Evolutionary conservation across 2,888 invertebrate genomes (phyloP).

Genomic region (Drosophila yooni): DNA sequence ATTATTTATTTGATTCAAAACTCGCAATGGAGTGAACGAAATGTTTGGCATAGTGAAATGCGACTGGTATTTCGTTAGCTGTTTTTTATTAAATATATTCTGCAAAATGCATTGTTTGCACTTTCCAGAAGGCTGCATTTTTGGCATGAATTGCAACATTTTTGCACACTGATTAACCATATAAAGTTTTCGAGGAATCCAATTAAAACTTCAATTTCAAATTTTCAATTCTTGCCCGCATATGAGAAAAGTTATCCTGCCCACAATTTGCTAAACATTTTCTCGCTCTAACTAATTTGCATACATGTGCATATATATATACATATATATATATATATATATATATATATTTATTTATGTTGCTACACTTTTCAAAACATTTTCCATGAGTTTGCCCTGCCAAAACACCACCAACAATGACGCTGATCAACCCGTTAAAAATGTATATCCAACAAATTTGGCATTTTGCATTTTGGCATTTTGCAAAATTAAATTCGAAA

Average conservation of each 20-base stretch:
- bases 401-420: not conserved
- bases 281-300: conserved; percentile 41
- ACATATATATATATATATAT: not conserved
- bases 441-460: conserved; percentile 38
- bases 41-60: not conserved
- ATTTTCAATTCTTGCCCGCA: conserved; percentile 20
- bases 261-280: conserved; percentile 43
- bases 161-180: conserved; percentile 21
- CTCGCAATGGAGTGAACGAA: not conserved
- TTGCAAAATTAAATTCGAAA: conserved; percentile 29
- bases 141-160: conserved; percentile 8
- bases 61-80: not conserved
- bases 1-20: not conserved
- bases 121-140: not conserved
- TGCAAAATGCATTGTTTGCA: not conserved
- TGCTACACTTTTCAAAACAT: conserved; percentile 1
- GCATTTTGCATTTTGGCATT: conserved; percentile 25
- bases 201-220: conserved; percentile 48
- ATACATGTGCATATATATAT: conserved; percentile 8
- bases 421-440: conserved; percentile 29
- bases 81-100: not conserved
- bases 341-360: not conserved
- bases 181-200: conserved; percentile 16
- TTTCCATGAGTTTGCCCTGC: conserved; percentile 11
- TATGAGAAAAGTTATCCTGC: conserved; percentile 47